These are phyloP conservation scores for Paramisgurnus dabryanus DNA, from an alignment of 2,113 vertebrate genomes.

Conservation along the genomic window DNA sequence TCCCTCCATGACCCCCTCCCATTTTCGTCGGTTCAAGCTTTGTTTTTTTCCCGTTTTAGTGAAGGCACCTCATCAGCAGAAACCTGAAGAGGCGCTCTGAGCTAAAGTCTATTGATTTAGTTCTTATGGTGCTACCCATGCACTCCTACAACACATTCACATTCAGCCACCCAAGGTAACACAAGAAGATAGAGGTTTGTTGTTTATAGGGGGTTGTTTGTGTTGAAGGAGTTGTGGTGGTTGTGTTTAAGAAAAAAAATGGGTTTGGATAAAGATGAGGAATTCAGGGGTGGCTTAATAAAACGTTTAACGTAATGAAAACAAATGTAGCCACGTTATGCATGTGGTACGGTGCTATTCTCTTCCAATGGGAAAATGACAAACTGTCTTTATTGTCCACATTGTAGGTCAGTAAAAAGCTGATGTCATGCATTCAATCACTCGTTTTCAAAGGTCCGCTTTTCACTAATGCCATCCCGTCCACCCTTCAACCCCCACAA, in stretches of 20 bases:
- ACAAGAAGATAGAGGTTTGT: slow-evolving; percentile 13
- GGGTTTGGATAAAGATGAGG: slow-evolving; percentile 6
- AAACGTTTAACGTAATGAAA: not conserved
- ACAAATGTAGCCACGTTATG: slow-evolving; percentile 9
- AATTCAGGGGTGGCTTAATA: not conserved
- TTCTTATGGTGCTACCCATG: slow-evolving; percentile 12
- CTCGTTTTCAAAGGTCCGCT: slow-evolving; percentile 18
- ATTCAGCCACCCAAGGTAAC: slow-evolving; percentile 18
- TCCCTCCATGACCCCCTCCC: not conserved
- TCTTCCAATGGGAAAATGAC: not conserved
- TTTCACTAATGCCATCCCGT: not conserved
- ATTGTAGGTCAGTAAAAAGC: not conserved
- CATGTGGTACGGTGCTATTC: not conserved
- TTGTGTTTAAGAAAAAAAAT: not conserved
- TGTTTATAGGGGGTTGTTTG: slow-evolving; percentile 29
- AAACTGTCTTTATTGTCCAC: slow-evolving; percentile 9
- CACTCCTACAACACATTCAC: slow-evolving; percentile 35
- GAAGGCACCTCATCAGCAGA: slow-evolving; percentile 41
- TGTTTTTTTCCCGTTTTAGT: slow-evolving; percentile 5
- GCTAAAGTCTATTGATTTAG: slow-evolving; percentile 43
- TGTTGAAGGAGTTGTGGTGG: slow-evolving; percentile 2
- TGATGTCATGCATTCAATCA: slow-evolving; percentile 37
- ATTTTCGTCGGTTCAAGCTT: not conserved
- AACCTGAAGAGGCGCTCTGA: slow-evolving; percentile 33
- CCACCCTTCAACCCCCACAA: slow-evolving; percentile 18